A percentile compares a stretch with the other conserved stretches of the same genome.
These are phyloP conservation scores for Passer montanus DNA, from an alignment of 2,113 vertebrate species.

Conservation along the genomic window DNA sequence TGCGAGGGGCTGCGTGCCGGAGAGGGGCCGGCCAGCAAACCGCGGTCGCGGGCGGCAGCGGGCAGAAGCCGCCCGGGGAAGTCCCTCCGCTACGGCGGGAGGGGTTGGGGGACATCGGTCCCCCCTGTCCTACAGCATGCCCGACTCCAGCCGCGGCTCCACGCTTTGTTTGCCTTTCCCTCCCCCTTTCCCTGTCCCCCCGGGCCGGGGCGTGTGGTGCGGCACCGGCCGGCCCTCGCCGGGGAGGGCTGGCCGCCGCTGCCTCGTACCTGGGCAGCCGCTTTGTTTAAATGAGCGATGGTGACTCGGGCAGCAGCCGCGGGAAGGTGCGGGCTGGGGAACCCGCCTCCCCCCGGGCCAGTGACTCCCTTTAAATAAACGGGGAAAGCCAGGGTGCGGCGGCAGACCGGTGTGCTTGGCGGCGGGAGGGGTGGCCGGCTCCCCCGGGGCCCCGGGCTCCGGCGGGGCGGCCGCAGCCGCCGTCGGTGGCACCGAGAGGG, in stretches of 20 bases:
- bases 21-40: neutral
- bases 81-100: neutral
- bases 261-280: neutral
- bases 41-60: neutral
- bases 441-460: neutral
- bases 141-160: neutral
- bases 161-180: constrained; percentile 8
- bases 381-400: neutral
- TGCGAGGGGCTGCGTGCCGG: neutral
- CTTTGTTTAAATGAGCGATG: constrained; percentile 14
- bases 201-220: neutral
- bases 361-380: neutral
- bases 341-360: neutral
- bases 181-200: neutral
- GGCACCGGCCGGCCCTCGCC: neutral
- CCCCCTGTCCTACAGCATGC: neutral
- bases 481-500: neutral
- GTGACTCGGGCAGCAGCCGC: neutral
- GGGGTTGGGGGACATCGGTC: neutral
- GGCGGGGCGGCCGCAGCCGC: neutral
- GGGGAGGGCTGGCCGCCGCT: neutral
- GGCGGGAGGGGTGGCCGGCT: neutral
- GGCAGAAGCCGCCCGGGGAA: neutral
- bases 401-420: neutral
- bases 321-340: neutral